Percentiles rank a stretch among this genome's conserved stretches.
phyloP scores from a whole-genome alignment of 2,888 invertebrate genomes.

The Stomorhina lunata region DNA sequence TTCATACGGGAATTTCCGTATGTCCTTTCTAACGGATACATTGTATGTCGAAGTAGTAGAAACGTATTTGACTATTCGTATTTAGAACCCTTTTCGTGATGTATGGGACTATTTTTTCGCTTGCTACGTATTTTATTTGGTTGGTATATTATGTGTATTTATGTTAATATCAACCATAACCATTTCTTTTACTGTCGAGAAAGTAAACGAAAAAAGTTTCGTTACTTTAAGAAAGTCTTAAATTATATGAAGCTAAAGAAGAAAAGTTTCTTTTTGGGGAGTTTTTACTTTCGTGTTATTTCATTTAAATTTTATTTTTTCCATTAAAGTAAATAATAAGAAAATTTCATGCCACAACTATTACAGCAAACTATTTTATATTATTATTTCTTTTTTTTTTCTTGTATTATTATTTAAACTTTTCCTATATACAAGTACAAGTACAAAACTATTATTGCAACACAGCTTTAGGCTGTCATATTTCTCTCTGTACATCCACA shows the following conservation, averaged over 20 bases:
- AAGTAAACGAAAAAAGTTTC: conserved; percentile 32
- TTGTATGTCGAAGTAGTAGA: too few relatives aligned
- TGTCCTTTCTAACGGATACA: too few relatives aligned
- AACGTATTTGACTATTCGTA: not conserved
- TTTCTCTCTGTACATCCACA: conserved; percentile 39
- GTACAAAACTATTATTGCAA: conserved; percentile 61
- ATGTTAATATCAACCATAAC: conserved; percentile 60
- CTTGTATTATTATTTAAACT: conserved; percentile 29
- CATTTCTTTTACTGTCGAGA: conserved; percentile 33
- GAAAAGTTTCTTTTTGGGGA: conserved; percentile 34
- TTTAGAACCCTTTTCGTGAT: not conserved
- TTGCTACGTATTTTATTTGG: conserved; percentile 25
- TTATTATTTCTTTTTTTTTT: conserved; percentile 10
- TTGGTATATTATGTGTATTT: conserved; percentile 59
- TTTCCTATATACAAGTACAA: conserved; percentile 35
- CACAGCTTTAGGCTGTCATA: conserved; percentile 65
- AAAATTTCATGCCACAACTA: conserved; percentile 64
- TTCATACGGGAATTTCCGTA: too few relatives aligned
- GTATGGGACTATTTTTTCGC: not conserved
- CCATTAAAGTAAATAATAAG: conserved; percentile 60
- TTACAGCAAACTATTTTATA: conserved; percentile 47
- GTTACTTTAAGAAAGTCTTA: conserved; percentile 44
- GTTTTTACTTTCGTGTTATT: conserved; percentile 39
- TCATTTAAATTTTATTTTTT: conserved; percentile 43
- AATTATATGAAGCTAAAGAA: conserved; percentile 32